Conservation (phyloP, 2,113 vertebrate genomes). For the Aplodontia rufa region DNA sequence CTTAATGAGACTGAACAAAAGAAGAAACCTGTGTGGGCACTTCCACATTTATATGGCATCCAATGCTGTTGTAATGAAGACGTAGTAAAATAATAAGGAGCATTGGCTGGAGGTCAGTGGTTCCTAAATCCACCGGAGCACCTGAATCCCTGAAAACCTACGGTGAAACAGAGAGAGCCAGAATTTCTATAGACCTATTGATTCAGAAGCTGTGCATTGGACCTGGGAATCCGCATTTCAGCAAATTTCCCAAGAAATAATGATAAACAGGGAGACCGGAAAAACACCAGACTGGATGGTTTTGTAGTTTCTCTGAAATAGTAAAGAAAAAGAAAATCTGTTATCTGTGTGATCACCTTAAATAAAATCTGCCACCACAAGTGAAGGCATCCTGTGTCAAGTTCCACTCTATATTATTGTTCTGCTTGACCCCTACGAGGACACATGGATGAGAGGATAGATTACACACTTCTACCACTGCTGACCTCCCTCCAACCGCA, state of each 20-base stretch:
- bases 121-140: not conserved
- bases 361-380: not conserved
- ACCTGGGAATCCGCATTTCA: not conserved
- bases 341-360: not conserved
- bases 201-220: not conserved
- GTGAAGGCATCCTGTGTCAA: not conserved
- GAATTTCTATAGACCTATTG: not conserved
- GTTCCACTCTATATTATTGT: not conserved
- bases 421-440: not conserved
- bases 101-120: not conserved
- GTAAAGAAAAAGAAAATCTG: not conserved
- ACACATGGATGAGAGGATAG: not conserved
- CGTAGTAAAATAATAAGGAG: not conserved
- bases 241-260: not conserved
- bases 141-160: not conserved
- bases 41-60: not conserved
- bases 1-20: not conserved
- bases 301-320: not conserved
- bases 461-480: not conserved
- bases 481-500: not conserved
- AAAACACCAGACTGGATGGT: not conserved
- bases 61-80: not conserved
- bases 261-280: not conserved
- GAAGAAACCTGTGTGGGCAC: not conserved
- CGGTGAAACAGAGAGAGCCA: not conserved